These are phyloP conservation scores for Hydrochoerus hydrochaeris DNA, from an alignment of 2,113 vertebrate species.

Conservation along the genomic window DNA sequence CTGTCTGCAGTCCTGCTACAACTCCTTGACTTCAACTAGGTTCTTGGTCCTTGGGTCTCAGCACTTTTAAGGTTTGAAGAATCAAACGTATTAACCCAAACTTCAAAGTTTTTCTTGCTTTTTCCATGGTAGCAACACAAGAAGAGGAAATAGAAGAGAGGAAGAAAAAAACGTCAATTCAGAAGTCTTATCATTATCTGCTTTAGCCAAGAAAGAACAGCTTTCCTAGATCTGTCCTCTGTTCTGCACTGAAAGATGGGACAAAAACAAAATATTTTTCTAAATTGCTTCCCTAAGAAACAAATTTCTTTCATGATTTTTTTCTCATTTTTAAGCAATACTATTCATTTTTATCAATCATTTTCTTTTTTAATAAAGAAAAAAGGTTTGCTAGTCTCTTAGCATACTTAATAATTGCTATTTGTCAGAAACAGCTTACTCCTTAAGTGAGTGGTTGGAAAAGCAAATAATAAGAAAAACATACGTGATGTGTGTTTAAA, in stretches of 20 bases:
- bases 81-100: not conserved
- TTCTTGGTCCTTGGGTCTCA: not conserved
- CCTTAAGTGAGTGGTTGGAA: conserved; percentile 38
- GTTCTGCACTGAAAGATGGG: not conserved
- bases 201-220: not conserved
- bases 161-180: not conserved
- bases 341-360: not conserved
- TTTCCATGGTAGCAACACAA: not conserved
- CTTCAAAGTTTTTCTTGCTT: not conserved
- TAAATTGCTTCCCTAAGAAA: conserved; percentile 32
- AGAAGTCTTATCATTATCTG: not conserved
- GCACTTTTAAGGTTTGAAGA: not conserved
- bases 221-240: not conserved
- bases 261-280: not conserved
- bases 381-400: conserved; percentile 16
- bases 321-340: conserved; percentile 18
- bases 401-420: conserved; percentile 45
- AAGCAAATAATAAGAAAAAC: conserved; percentile 56
- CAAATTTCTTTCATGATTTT: conserved; percentile 2
- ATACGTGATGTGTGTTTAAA: conserved; percentile 51
- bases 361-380: not conserved
- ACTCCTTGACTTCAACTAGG: not conserved
- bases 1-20: too few species aligned
- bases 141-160: not conserved
- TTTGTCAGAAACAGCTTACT: conserved; percentile 56